These are phyloP conservation scores for Drosophila lowei DNA, from an alignment of 1,140 invertebrate genomes.

Conservation along the genomic window DNA sequence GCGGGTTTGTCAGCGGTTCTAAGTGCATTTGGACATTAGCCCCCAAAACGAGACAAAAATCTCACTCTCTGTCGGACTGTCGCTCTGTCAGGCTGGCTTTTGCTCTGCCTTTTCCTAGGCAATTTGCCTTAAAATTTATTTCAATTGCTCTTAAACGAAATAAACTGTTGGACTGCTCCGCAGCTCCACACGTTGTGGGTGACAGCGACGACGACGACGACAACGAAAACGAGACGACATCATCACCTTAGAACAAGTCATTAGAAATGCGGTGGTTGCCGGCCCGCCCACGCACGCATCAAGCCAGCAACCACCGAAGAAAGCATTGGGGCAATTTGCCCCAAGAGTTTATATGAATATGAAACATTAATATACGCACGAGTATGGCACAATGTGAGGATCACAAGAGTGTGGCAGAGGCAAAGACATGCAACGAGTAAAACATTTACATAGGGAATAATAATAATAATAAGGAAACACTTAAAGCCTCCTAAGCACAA, in stretches of 20 bases:
- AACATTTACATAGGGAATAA: too few relatives aligned
- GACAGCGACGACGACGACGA: not conserved
- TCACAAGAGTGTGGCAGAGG: not conserved
- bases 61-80: conserved; percentile 2
- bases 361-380: not conserved
- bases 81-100: conserved; percentile 2
- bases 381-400: not conserved
- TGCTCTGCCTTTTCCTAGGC: conserved; percentile 8
- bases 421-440: not conserved
- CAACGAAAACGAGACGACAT: conserved; percentile 18
- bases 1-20: conserved; percentile 32
- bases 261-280: conserved; percentile 29
- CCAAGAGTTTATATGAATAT: not conserved
- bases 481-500: too few relatives aligned
- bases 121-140: conserved; percentile 65
- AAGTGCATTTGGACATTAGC: conserved; percentile 74
- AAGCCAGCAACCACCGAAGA: not conserved
- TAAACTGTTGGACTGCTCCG: conserved; percentile 30
- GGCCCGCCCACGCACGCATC: conserved; percentile 27
- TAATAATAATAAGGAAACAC: too few relatives aligned
- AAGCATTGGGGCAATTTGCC: conserved; percentile 29
- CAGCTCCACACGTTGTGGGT: conserved; percentile 19
- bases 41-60: conserved; percentile 38
- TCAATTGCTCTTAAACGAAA: conserved; percentile 64
- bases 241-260: conserved; percentile 40